A percentile compares a stretch with the other conserved stretches of the same genome.
Evolutionary conservation across 2,113 vertebrate genomes (phyloP).

Genomic region (Caloenas nicobarica): DNA sequence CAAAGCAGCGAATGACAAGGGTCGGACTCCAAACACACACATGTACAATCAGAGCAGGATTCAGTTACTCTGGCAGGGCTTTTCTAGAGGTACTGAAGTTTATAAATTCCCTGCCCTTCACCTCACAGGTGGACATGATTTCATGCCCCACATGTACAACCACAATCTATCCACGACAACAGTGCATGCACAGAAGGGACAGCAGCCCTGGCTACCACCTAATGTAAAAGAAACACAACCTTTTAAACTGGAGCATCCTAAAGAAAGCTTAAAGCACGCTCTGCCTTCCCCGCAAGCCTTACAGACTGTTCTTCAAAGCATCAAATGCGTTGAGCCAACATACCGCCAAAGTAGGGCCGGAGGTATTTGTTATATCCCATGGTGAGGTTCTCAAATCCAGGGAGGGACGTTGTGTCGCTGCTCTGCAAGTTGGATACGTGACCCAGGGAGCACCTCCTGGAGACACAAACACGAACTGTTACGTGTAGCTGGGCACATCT

Average conservation of each 20-base stretch:
- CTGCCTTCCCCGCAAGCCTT: background rate
- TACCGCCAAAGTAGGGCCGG: slow-evolving; percentile 90
- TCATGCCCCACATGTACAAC: fast-evolving
- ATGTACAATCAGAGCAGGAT: background rate
- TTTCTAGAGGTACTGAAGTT: background rate
- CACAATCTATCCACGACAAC: background rate
- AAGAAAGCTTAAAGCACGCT: background rate
- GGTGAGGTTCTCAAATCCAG: slow-evolving; percentile 90
- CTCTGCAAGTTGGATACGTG: slow-evolving; percentile 51
- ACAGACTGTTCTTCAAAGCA: background rate
- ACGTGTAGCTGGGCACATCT: background rate
- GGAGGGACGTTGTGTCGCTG: slow-evolving; percentile 77
- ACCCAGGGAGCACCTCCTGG: slow-evolving; percentile 69
- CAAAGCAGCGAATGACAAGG: background rate
- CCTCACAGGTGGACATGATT: background rate
- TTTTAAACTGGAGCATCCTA: background rate
- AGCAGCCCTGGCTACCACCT: background rate
- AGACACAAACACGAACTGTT: background rate
- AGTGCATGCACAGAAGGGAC: background rate
- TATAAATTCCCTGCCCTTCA: background rate
- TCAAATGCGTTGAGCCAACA: background rate
- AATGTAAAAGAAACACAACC: background rate
- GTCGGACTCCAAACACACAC: background rate
- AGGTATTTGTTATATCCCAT: slow-evolving; percentile 91
- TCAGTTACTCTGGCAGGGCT: background rate